A percentile compares a stretch with the other conserved stretches of the same genome.
Evolutionary conservation across 2,113 vertebrate genomes (phyloP).

Genomic region (Onychostruthus taczanowskii): DNA sequence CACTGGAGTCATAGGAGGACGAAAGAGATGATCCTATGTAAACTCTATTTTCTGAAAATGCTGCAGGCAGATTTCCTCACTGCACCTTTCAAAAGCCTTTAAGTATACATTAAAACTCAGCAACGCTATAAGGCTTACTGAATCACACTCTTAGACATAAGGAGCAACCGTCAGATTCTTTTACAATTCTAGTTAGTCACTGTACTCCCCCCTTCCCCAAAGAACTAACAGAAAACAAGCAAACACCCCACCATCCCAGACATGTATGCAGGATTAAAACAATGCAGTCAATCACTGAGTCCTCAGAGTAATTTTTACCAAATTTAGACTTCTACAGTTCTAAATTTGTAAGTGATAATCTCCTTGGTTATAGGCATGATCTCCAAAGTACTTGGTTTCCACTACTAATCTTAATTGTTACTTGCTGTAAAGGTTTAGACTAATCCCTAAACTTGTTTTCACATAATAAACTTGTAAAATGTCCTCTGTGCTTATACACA

Average conservation of each 20-base stretch:
- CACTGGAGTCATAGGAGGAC: not conserved
- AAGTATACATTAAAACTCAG: not conserved
- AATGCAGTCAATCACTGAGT: not conserved
- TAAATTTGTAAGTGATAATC: not conserved
- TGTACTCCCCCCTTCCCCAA: accelerated
- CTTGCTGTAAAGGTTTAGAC: not conserved
- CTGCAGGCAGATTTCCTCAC: not conserved
- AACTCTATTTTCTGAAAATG: constrained; percentile 29
- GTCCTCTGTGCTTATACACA: not conserved
- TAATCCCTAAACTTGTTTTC: not conserved
- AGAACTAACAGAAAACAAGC: not conserved
- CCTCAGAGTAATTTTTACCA: not conserved
- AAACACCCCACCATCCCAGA: not conserved
- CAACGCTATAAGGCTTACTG: not conserved
- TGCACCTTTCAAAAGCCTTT: not conserved
- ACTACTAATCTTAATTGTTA: not conserved
- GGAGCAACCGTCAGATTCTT: not conserved
- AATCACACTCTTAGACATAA: not conserved
- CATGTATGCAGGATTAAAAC: not conserved
- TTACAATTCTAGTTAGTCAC: not conserved
- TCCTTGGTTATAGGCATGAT: not conserved
- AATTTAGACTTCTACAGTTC: not conserved
- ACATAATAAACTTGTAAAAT: not conserved
- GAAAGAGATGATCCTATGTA: not conserved
- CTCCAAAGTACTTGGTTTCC: not conserved